Conservation (phyloP, 2,113 vertebrate genomes). For the Crotalus helleri region DNA sequence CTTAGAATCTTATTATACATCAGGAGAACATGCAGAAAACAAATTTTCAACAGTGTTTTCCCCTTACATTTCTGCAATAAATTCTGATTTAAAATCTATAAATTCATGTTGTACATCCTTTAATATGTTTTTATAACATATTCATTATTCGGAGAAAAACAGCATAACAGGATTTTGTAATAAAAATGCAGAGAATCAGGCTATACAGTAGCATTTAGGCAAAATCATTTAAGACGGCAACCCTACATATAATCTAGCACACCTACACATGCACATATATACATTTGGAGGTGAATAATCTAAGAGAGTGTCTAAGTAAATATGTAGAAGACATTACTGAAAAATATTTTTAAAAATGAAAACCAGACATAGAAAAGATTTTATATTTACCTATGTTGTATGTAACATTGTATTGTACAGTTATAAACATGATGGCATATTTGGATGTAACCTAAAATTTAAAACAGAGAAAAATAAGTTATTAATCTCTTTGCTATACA, state of each 20-base stretch:
- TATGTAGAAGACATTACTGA: neutral
- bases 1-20: neutral
- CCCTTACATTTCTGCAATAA: neutral
- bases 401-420: conserved; percentile 83
- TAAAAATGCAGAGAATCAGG: neutral
- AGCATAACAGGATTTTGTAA: neutral
- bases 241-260: neutral
- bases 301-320: neutral
- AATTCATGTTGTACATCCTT: neutral
- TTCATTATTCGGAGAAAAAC: neutral
- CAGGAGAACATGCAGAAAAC: neutral
- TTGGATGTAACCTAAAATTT: conserved; percentile 74
- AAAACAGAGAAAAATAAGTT: conserved; percentile 14
- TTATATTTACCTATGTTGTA: conserved; percentile 69
- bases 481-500: neutral
- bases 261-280: neutral
- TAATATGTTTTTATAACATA: neutral
- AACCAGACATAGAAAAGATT: neutral
- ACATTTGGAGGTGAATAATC: neutral
- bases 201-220: neutral
- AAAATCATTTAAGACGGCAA: neutral
- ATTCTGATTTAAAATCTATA: neutral
- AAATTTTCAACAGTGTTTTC: neutral
- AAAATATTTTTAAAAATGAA: neutral
- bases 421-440: conserved; percentile 78